phyloP scores from a whole-genome alignment of 2,888 invertebrate species.

The Acleris laterana region DNA sequence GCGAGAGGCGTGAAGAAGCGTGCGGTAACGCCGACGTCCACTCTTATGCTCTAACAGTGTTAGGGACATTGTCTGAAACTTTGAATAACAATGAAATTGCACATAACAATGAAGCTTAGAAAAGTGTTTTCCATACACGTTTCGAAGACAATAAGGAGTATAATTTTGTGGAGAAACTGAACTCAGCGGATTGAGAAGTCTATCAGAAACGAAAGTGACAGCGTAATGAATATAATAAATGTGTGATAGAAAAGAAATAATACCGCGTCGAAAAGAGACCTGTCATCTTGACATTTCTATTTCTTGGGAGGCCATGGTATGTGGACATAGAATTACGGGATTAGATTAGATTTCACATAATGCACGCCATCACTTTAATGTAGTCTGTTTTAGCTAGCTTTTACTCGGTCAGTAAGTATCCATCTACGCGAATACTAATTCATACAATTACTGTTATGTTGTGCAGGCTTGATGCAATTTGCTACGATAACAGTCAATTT shows the following conservation, averaged over 20 bases:
- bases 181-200: constrained; percentile 36
- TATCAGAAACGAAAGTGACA: constrained; percentile 36
- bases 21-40: constrained; percentile 22
- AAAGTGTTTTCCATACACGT: constrained; percentile 35
- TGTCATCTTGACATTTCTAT: constrained; percentile 35
- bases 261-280: constrained; percentile 22
- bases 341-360: constrained; percentile 28
- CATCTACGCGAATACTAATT: constrained; percentile 17
- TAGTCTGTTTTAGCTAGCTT: constrained; percentile 25
- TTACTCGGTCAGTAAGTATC: constrained; percentile 31
- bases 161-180: constrained; percentile 35
- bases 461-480: constrained; percentile 15
- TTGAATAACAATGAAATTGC: constrained; percentile 37
- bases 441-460: constrained; percentile 23
- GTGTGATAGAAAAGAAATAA: constrained; percentile 31
- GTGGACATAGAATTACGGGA: constrained; percentile 25
- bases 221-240: constrained; percentile 28
- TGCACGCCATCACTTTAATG: constrained; percentile 8
- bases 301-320: constrained; percentile 12
- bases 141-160: constrained; percentile 35
- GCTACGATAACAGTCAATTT: constrained; percentile 21
- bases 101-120: constrained; percentile 35
- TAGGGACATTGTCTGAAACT: constrained; percentile 30
- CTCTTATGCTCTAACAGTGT: constrained; percentile 17
- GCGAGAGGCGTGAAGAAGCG: constrained; percentile 16